Percentiles rank a stretch among this genome's conserved stretches.
phyloP scores from a whole-genome alignment of 2,797 vertebrate species.

The Cuniculus paca region DNA sequence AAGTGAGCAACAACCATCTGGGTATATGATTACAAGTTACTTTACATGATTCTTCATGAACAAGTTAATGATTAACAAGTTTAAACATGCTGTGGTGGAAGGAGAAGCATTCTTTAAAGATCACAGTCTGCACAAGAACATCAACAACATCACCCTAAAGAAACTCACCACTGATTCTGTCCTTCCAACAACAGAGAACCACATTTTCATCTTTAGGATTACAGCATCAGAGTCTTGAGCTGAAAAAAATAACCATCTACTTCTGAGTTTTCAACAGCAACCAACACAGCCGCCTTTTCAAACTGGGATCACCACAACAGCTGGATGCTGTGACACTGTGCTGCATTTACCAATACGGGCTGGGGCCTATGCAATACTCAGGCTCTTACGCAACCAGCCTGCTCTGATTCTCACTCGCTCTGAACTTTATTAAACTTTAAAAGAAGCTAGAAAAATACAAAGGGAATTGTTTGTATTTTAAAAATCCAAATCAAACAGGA shows the following conservation, averaged over 20 bases:
- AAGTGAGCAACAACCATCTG: slow-evolving; percentile 75
- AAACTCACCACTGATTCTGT: slow-evolving; percentile 92
- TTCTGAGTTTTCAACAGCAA: slow-evolving; percentile 80
- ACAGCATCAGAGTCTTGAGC: slow-evolving; percentile 76
- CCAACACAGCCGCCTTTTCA: slow-evolving; percentile 82
- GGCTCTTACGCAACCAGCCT: slow-evolving; percentile 90
- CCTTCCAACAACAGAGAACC: slow-evolving; percentile 98
- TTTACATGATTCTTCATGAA: slow-evolving; percentile 66
- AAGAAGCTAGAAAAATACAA: slow-evolving; percentile 80
- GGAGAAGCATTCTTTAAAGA: slow-evolving; percentile 71
- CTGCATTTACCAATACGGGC: slow-evolving; percentile 85
- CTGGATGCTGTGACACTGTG: slow-evolving; percentile 85
- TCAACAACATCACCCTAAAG: slow-evolving; percentile 78
- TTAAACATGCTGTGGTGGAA: slow-evolving; percentile 78
- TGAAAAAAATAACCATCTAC: slow-evolving; percentile 76
- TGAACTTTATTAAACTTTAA: slow-evolving; percentile 85
- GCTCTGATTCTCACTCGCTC: slow-evolving; percentile 84
- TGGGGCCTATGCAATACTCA: slow-evolving; percentile 86
- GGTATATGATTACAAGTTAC: slow-evolving; percentile 77
- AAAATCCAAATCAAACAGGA: slow-evolving; percentile 88
- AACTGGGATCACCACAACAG: slow-evolving; percentile 86
- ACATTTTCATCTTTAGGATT: slow-evolving; percentile 90
- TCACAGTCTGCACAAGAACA: slow-evolving; percentile 79
- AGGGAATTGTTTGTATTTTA: slow-evolving; percentile 81
- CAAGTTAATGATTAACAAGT: slow-evolving; percentile 81